Evolutionary conservation across 2,113 vertebrate genomes (phyloP).

Genomic region (Actenoides hombroni): DNA sequence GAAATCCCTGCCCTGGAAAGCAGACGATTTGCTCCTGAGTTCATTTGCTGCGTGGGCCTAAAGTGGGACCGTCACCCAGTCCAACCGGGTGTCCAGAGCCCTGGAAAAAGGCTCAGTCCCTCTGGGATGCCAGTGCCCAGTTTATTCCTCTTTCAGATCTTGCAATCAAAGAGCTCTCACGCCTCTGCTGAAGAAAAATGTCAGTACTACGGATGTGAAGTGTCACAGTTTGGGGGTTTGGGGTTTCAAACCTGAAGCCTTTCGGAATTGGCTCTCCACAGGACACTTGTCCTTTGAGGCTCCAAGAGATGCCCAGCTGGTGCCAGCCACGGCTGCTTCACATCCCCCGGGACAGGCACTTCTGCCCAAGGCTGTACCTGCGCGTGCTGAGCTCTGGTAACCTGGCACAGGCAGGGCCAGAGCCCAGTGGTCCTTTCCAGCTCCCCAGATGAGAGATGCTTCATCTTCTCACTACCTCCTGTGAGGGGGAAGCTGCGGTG

Average conservation of each 20-base stretch:
- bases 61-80: background rate
- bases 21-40: background rate
- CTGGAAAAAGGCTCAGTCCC: background rate
- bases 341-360: background rate
- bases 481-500: fast-evolving
- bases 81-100: fast-evolving
- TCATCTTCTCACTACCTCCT: background rate
- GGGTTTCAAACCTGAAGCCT: background rate
- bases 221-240: fast-evolving
- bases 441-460: background rate
- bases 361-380: background rate
- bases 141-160: background rate
- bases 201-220: fast-evolving
- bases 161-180: background rate
- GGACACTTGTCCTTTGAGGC: background rate
- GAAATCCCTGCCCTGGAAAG: background rate
- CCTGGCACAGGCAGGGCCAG: background rate
- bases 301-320: background rate
- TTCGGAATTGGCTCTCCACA: background rate
- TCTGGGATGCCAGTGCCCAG: fast-evolving
- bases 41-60: background rate
- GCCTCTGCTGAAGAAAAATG: background rate
- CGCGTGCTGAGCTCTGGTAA: fast-evolving
- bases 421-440: background rate
- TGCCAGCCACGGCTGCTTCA: background rate